These are phyloP conservation scores for Sphecodes monilicornis DNA, from an alignment of 2,888 invertebrate species.

Conservation along the genomic window DNA sequence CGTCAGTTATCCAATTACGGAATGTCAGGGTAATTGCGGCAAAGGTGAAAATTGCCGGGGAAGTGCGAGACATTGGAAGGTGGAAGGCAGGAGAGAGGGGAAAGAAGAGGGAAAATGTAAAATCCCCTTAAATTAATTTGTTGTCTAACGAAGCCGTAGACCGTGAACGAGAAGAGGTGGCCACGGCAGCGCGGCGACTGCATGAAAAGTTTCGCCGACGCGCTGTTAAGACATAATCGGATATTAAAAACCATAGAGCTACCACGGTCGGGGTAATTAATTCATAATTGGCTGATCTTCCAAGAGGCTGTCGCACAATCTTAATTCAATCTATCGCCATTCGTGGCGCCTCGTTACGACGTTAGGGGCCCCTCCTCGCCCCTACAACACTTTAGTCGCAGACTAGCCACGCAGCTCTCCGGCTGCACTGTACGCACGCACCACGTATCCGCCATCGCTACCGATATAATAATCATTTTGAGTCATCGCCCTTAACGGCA, in stretches of 20 bases:
- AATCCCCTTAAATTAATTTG: constrained; percentile 55
- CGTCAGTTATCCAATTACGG: constrained; percentile 40
- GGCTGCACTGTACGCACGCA: constrained; percentile 17
- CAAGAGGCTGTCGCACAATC: constrained; percentile 80
- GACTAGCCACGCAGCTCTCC: constrained; percentile 2
- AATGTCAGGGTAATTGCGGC: constrained; percentile 42
- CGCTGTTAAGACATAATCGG: constrained; percentile 83
- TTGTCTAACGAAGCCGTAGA: constrained; percentile 51
- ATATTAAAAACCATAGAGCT: constrained; percentile 82
- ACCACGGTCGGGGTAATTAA: constrained; percentile 81
- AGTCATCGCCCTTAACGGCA: constrained; percentile 69
- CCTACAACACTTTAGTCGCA: not conserved
- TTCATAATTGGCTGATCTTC: constrained; percentile 84
- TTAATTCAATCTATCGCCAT: constrained; percentile 84
- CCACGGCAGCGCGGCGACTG: constrained; percentile 18
- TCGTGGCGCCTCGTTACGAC: constrained; percentile 79
- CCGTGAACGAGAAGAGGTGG: constrained; percentile 42
- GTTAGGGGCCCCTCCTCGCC: constrained; percentile 66
- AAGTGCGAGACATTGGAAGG: not conserved
- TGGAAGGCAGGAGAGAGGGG: not conserved
- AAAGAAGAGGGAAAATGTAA: not conserved
- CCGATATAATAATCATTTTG: constrained; percentile 73
- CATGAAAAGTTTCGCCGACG: constrained; percentile 64
- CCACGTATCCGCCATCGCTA: constrained; percentile 46
- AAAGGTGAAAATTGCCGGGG: constrained; percentile 41